Evolutionary conservation across 1,140 invertebrate genomes (phyloP).

Genomic region (Catajapyx aquilonaris): DNA sequence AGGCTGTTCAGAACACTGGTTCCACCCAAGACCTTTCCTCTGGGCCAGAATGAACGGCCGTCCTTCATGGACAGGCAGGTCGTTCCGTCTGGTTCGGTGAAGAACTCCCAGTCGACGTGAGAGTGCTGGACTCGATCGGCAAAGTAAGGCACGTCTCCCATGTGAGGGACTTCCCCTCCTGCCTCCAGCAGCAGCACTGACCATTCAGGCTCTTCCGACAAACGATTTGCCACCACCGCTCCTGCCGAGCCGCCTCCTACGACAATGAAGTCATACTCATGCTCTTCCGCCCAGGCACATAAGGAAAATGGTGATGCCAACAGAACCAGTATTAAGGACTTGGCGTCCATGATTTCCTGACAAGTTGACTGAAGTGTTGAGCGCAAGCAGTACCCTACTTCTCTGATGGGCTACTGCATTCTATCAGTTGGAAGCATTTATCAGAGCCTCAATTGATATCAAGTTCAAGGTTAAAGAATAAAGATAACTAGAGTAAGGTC

Average conservation of each 20-base stretch:
- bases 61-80: neutral
- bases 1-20: conserved; percentile 31
- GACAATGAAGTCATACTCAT: conserved; percentile 48
- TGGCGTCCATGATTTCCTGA: too few relatives aligned
- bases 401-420: too few relatives aligned
- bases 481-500: too few relatives aligned
- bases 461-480: too few relatives aligned
- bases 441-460: too few relatives aligned
- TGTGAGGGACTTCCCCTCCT: conserved; percentile 18
- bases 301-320: too few relatives aligned
- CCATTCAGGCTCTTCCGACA: conserved; percentile 22
- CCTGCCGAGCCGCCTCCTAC: conserved; percentile 69
- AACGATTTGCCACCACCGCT: conserved; percentile 48
- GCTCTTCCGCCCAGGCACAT: conserved; percentile 25
- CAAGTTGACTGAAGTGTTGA: too few relatives aligned
- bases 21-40: conserved; percentile 24
- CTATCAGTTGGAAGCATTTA: too few relatives aligned
- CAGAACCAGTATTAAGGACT: too few relatives aligned
- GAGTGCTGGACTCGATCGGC: conserved; percentile 11
- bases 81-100: neutral
- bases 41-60: conserved; percentile 16
- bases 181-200: conserved; percentile 58
- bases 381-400: too few relatives aligned
- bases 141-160: conserved; percentile 4
- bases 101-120: conserved; percentile 22